These are phyloP conservation scores for Carpatolechia fugitivella DNA, from an alignment of 2,888 invertebrate species.

Conservation along the genomic window DNA sequence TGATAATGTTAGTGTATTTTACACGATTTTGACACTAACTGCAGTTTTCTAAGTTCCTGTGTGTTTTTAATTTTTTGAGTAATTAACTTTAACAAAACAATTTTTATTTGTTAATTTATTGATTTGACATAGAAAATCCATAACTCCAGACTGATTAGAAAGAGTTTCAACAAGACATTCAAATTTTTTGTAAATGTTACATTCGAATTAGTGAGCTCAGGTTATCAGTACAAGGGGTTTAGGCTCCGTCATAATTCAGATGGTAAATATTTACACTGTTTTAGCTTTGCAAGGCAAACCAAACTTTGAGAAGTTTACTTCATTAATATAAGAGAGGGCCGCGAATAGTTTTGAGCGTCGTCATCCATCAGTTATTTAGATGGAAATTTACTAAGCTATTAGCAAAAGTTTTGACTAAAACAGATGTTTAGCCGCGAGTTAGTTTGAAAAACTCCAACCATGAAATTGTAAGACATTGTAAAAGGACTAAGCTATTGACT, in stretches of 20 bases:
- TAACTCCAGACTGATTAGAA: too few species aligned
- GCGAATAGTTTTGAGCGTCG: conserved; percentile 21
- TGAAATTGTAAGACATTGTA: background rate
- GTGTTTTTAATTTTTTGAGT: too few species aligned
- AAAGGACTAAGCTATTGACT: background rate
- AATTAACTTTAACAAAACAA: too few species aligned
- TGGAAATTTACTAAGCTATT: conserved; percentile 18
- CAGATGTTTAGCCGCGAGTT: background rate
- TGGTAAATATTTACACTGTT: conserved; percentile 34
- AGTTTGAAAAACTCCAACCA: background rate
- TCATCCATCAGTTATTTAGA: conserved; percentile 28
- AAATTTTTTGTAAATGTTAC: background rate
- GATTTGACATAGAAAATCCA: too few species aligned
- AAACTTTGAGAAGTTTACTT: conserved; percentile 28
- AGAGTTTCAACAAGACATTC: too few species aligned
- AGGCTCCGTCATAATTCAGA: conserved; percentile 28
- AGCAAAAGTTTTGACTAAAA: background rate
- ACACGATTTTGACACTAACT: too few species aligned
- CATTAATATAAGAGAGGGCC: conserved; percentile 29
- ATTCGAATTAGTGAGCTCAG: background rate
- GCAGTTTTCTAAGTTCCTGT: too few species aligned
- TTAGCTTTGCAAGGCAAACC: conserved; percentile 28
- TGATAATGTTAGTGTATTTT: too few species aligned
- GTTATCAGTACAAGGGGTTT: conserved; percentile 13
- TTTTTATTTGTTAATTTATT: too few species aligned